phyloP scores from a whole-genome alignment of 2,888 invertebrate genomes.

The Prenolepis imparis region DNA sequence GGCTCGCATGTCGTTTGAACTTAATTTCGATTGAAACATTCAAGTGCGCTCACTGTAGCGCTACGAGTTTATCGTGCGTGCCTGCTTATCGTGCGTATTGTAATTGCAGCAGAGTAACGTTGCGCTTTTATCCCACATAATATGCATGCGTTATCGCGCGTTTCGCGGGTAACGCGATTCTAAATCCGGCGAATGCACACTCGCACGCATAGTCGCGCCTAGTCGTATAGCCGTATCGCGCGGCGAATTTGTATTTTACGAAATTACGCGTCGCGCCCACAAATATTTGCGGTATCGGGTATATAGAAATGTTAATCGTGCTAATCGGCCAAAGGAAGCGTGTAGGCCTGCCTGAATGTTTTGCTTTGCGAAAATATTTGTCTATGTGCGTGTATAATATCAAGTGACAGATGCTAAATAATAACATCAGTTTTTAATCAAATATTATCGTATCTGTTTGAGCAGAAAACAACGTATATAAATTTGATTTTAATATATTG shows the following conservation, averaged over 20 bases:
- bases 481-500: background rate
- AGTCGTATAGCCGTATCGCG: slow-evolving; percentile 10
- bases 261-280: slow-evolving; percentile 38
- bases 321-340: slow-evolving; percentile 23
- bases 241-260: slow-evolving; percentile 49
- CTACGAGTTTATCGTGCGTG: slow-evolving; percentile 30
- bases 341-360: background rate
- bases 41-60: background rate
- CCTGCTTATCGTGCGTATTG: slow-evolving; percentile 39
- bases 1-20: background rate
- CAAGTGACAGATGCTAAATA: background rate
- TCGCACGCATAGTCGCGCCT: slow-evolving; percentile 27
- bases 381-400: background rate
- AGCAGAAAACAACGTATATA: background rate
- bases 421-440: background rate
- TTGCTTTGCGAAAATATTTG: background rate
- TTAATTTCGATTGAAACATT: slow-evolving; percentile 8
- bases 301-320: slow-evolving; percentile 47
- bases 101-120: slow-evolving; percentile 18
- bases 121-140: slow-evolving; percentile 50
- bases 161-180: slow-evolving; percentile 47
- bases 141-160: slow-evolving; percentile 44
- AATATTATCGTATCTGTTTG: background rate
- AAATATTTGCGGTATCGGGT: slow-evolving; percentile 48
- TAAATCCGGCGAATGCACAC: slow-evolving; percentile 46